Evolutionary conservation across 2,113 vertebrate genomes (phyloP).

Genomic region (Meles meles): DNA sequence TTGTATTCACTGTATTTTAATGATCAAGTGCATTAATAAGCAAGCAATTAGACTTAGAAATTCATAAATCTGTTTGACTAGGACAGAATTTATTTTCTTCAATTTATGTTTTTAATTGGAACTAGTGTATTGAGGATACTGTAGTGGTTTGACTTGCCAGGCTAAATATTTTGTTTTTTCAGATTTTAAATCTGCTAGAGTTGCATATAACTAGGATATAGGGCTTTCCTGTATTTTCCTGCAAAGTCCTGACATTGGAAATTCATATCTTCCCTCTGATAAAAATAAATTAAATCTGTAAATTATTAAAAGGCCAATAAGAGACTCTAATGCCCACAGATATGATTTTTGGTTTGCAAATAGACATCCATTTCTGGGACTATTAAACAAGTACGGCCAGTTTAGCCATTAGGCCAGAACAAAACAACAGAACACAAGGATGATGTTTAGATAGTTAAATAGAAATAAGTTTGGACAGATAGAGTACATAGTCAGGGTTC

Average conservation of each 20-base stretch:
- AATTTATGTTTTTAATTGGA: conserved; percentile 62
- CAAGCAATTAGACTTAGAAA: neutral
- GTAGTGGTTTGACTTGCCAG: conserved; percentile 22
- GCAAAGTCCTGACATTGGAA: neutral
- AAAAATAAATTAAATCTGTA: conserved; percentile 25
- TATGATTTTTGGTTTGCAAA: conserved; percentile 60
- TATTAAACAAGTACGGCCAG: neutral
- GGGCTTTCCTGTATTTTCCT: neutral
- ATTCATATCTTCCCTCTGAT: neutral
- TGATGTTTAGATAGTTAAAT: neutral
- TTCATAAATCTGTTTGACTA: conserved; percentile 39
- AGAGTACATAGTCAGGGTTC: neutral
- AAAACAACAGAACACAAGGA: neutral
- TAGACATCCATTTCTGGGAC: neutral
- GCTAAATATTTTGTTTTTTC: conserved; percentile 35
- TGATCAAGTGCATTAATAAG: conserved; percentile 47
- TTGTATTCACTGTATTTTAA: neutral
- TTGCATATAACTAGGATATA: neutral
- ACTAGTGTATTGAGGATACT: neutral
- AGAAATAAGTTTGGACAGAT: neutral
- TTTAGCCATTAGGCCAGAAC: neutral
- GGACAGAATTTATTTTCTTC: conserved; percentile 39
- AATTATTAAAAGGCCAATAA: conserved; percentile 23
- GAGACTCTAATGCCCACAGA: conserved; percentile 36
- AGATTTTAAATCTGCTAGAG: neutral